phyloP scores from a whole-genome alignment of 2,888 invertebrate species.

The Kryphioiulus occultus region DNA sequence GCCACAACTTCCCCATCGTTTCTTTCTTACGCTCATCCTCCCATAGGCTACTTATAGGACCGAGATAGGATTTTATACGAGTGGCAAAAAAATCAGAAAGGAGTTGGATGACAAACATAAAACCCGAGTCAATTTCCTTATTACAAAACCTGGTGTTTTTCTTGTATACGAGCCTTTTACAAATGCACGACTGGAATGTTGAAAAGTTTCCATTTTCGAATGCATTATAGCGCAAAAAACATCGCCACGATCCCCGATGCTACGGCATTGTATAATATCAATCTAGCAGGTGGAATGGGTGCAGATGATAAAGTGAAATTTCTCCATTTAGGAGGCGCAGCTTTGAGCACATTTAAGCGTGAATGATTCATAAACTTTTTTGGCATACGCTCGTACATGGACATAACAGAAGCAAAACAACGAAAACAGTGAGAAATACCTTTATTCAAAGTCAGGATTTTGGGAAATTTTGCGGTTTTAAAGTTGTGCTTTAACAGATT shows the following conservation, averaged over 20 bases:
- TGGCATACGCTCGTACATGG: too few relatives aligned
- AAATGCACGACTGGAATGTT: neutral
- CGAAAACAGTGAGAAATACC: too few relatives aligned
- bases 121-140: constrained; percentile 31
- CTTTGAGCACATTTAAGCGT: neutral
- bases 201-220: neutral
- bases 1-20: constrained; percentile 39
- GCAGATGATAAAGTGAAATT: neutral
- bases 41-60: neutral
- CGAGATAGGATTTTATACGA: constrained; percentile 22
- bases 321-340: neutral
- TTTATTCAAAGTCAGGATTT: too few relatives aligned
- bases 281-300: neutral
- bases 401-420: too few relatives aligned
- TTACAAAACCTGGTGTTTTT: constrained; percentile 16
- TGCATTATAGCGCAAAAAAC: neutral
- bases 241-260: neutral
- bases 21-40: constrained; percentile 21
- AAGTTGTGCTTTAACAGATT: too few relatives aligned
- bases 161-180: neutral
- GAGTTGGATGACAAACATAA: constrained; percentile 40
- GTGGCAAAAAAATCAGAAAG: neutral
- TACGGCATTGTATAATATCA: neutral
- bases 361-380: too few relatives aligned
- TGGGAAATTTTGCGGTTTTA: too few relatives aligned